Base-by-base conservation (phyloP, 1,140 invertebrate species). In the Diabrotica virgifera region DNA sequence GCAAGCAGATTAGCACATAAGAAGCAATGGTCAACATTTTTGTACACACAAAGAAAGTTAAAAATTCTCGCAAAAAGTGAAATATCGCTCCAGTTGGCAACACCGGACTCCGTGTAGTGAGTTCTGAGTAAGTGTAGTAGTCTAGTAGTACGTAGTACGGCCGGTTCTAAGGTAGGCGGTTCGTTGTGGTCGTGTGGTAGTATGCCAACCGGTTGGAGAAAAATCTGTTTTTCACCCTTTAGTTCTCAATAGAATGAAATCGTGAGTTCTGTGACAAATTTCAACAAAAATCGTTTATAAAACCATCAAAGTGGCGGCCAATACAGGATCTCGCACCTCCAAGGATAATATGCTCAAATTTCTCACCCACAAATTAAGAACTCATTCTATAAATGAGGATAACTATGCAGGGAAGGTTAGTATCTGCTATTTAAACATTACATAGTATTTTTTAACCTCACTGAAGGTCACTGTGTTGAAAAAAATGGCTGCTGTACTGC, bases 311-410 rank as follows among this genome's bases (percentile, higher is more conserved):
- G 76, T 76, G 76, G 76, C 75, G 70, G 63, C 72, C 63, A 68
- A 68, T 61, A 59, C 73, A 70, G 69, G 70, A 67, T 63, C 52
- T 54, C 64, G 69, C 70, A 63, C 61, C 62, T 66, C 66, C 36
- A 76, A 71, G 60, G 63, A 72, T 85, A 85, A 83, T 82, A 90
- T 90, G 88, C 87, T 90, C 82, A 90, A 89, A 82, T 89, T 89
- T 82, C 83, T 90, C 77, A 90, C 89, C 76, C 87, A 90, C 80
- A 90, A 90, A 84, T 82, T 90, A 77, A 85, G 86, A 80, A 89
- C 87, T 78, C 89, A 90, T 82, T 89, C 88, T 77, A 85, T 90
- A 80, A 90, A 90, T 85, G 89, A 90, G 83, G 88, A 90, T 74
- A 77, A 79, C 70, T 75, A 72, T 57, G 71, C 70, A 59, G 76